These are phyloP conservation scores for Drosophila ochracea DNA, from an alignment of 2,888 invertebrate species.

Conservation along the genomic window DNA sequence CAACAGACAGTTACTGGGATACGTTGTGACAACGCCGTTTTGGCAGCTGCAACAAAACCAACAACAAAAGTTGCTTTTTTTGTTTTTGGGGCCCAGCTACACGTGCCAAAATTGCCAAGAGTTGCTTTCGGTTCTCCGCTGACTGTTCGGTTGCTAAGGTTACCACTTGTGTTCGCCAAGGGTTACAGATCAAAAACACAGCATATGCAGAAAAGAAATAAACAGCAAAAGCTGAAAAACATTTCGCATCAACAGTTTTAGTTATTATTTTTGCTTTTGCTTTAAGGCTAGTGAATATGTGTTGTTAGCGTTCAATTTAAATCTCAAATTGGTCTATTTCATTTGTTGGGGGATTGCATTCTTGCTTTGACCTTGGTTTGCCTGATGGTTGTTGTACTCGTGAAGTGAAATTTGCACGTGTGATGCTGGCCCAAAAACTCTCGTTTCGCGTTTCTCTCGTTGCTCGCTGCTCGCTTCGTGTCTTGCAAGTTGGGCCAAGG, in stretches of 20 bases:
- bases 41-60: slow-evolving; percentile 43
- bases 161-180: slow-evolving; percentile 21
- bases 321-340: not conserved
- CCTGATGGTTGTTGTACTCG: slow-evolving; percentile 5
- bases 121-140: not conserved
- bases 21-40: slow-evolving; percentile 43
- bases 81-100: slow-evolving; percentile 57
- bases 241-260: slow-evolving; percentile 2
- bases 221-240: not conserved
- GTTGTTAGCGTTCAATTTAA: slow-evolving; percentile 2
- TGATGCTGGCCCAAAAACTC: slow-evolving; percentile 40
- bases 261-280: not conserved
- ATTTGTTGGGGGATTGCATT: slow-evolving; percentile 6
- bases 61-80: not conserved
- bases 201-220: slow-evolving; percentile 38
- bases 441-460: slow-evolving; percentile 20
- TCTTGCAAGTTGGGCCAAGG: slow-evolving; percentile 46
- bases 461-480: slow-evolving; percentile 20
- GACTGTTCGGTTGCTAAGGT: slow-evolving; percentile 35
- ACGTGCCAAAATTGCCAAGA: slow-evolving; percentile 67
- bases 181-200: slow-evolving; percentile 37
- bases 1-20: slow-evolving; percentile 68
- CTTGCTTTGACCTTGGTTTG: slow-evolving; percentile 37
- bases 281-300: slow-evolving; percentile 26
- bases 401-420: slow-evolving; percentile 62